These are phyloP conservation scores for Pseudoips prasinana DNA, from an alignment of 2,888 invertebrate genomes.

Conservation along the genomic window DNA sequence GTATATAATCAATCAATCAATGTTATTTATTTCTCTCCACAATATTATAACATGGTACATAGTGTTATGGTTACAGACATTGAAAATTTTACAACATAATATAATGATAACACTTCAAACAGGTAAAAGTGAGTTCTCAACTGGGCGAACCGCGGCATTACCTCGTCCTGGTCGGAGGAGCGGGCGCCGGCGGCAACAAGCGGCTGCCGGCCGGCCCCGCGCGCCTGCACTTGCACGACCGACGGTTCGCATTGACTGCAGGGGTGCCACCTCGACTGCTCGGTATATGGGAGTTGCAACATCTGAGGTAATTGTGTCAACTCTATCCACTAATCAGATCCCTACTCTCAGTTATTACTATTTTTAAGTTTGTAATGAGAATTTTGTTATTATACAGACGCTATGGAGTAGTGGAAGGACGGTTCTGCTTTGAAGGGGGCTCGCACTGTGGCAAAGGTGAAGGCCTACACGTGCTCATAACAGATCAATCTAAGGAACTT, in stretches of 20 bases:
- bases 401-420: constrained; percentile 92
- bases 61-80: no score
- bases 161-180: constrained; percentile 53
- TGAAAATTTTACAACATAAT: no score
- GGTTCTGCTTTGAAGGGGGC: constrained; percentile 95
- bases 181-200: constrained; percentile 46
- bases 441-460: constrained; percentile 92
- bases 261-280: constrained; percentile 91
- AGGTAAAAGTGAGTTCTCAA: constrained; percentile 63
- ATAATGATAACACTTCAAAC: no score
- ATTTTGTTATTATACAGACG: constrained; percentile 71
- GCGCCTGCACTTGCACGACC: constrained; percentile 89
- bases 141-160: constrained; percentile 60
- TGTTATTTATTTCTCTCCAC: no score
- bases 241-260: constrained; percentile 89
- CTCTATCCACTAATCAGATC: no score
- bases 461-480: constrained; percentile 89
- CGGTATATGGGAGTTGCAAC: constrained; percentile 86
- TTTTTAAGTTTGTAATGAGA: background rate
- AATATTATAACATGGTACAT: no score
- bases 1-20: no score
- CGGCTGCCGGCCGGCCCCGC: constrained; percentile 90
- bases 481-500: constrained; percentile 89
- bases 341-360: no score
- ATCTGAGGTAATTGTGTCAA: constrained; percentile 77